Percentiles rank a stretch among this genome's conserved stretches.
Evolutionary conservation across 2,888 invertebrate genomes (phyloP).

Genomic region (Maniola hyperantus): DNA sequence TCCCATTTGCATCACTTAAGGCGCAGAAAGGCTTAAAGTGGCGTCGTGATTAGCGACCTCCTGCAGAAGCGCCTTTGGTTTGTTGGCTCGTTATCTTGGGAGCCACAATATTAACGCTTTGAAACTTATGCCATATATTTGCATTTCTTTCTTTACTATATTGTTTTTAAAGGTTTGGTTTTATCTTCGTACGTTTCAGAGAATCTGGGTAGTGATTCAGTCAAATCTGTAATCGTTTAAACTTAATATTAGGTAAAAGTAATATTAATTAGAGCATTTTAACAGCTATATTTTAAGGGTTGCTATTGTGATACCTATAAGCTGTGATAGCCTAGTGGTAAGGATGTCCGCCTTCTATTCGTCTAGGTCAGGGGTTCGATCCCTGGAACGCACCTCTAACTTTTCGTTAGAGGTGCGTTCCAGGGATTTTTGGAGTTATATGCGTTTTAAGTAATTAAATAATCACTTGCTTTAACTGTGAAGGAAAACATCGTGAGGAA

Average conservation of each 20-base stretch:
- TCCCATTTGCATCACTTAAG: constrained; percentile 75
- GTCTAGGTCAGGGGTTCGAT: too few relatives aligned
- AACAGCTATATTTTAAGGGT: too few relatives aligned
- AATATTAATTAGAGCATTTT: too few relatives aligned
- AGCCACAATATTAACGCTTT: constrained; percentile 32
- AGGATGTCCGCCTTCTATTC: too few relatives aligned
- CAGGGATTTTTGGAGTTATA: too few relatives aligned
- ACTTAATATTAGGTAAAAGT: background rate
- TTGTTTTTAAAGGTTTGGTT: background rate
- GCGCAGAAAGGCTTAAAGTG: constrained; percentile 67
- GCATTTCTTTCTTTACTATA: constrained; percentile 16
- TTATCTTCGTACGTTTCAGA: background rate
- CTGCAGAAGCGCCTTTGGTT: constrained; percentile 39
- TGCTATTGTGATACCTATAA: too few relatives aligned
- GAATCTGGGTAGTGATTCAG: background rate
- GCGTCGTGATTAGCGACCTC: constrained; percentile 60
- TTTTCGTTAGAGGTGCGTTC: too few relatives aligned
- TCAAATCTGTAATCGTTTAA: background rate
- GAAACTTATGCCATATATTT: constrained; percentile 25
- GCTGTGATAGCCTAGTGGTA: too few relatives aligned
- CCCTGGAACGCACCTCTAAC: too few relatives aligned
- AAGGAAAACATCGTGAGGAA: too few relatives aligned
- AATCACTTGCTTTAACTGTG: too few relatives aligned
- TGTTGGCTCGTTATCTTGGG: constrained; percentile 38
- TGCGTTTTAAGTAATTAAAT: too few relatives aligned